Evolutionary conservation across 2,888 invertebrate species (phyloP).

Genomic region (Tachystola acroxantha): DNA sequence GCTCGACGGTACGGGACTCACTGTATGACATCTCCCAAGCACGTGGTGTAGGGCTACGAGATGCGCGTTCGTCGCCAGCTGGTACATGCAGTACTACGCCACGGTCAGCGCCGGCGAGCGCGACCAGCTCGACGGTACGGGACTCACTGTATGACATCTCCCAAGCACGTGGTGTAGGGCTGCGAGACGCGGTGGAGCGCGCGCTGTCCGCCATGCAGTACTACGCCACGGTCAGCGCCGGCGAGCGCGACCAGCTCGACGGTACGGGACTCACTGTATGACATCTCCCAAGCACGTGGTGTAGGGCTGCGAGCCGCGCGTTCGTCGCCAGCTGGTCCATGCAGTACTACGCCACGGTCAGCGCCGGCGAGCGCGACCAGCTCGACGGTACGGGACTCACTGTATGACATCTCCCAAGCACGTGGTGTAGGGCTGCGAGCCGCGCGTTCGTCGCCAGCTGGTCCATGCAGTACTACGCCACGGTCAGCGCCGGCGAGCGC

Average conservation of each 20-base stretch:
- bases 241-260: conserved; percentile 82
- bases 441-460: conserved; percentile 95
- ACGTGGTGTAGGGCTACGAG: conserved; percentile 97
- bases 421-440: conserved; percentile 97
- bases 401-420: conserved; percentile 95
- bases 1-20: conserved; percentile 72
- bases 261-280: too few relatives aligned
- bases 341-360: conserved; percentile 99
- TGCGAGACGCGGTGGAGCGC: conserved; percentile 97
- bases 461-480: conserved; percentile 99
- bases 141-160: too few relatives aligned
- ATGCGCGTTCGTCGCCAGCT: conserved; percentile 94
- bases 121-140: conserved; percentile 79
- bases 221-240: conserved; percentile 97
- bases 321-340: conserved; percentile 96
- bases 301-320: conserved; percentile 97
- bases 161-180: conserved; percentile 95
- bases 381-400: conserved; percentile 74
- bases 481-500: conserved; percentile 90
- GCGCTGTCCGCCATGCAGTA: conserved; percentile 97
- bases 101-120: conserved; percentile 92
- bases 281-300: too few relatives aligned
- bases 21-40: too few relatives aligned
- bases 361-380: conserved; percentile 85
- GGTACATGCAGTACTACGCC: conserved; percentile 99